phyloP scores from a whole-genome alignment of 2,797 vertebrate species.

The Myotis daubentonii region DNA sequence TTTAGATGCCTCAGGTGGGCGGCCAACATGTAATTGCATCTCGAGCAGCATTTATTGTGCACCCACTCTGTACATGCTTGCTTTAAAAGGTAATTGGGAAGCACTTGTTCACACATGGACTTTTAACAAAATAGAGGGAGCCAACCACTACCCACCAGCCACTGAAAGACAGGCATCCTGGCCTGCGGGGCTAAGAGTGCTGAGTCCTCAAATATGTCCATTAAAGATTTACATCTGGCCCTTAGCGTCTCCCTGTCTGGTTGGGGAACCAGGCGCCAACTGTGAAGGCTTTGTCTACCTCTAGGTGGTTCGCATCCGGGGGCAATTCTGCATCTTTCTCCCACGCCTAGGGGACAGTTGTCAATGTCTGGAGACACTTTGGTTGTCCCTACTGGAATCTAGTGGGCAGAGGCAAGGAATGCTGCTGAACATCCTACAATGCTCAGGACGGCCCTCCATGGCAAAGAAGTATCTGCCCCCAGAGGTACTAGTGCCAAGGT shows the following conservation, averaged over 20 bases:
- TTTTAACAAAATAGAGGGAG: slow-evolving; percentile 52
- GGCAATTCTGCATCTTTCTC: not conserved
- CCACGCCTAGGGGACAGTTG: not conserved
- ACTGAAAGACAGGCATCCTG: slow-evolving; percentile 50
- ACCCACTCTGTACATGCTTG: slow-evolving; percentile 70
- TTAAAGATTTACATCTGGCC: not conserved
- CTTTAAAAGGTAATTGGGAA: slow-evolving; percentile 67
- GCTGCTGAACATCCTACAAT: not conserved
- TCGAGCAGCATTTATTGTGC: slow-evolving; percentile 73
- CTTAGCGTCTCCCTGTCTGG: not conserved
- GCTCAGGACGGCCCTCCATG: not conserved
- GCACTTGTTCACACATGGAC: slow-evolving; percentile 69
- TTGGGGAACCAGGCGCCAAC: not conserved
- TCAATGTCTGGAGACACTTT: not conserved
- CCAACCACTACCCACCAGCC: slow-evolving; percentile 65
- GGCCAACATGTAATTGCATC: slow-evolving; percentile 67
- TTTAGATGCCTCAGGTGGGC: slow-evolving; percentile 64
- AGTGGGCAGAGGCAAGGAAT: not conserved
- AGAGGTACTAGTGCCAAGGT: not conserved
- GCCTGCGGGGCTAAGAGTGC: slow-evolving; percentile 37
- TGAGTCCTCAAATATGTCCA: slow-evolving; percentile 4
- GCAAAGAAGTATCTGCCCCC: not conserved
- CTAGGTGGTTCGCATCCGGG: not conserved
- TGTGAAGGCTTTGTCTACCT: not conserved
- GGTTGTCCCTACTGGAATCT: not conserved